Evolutionary conservation across 1,140 invertebrate genomes (phyloP), one percentile per base, ranked within the genome.

Genomic region (Ceratoteleas bidentatus): DNA sequence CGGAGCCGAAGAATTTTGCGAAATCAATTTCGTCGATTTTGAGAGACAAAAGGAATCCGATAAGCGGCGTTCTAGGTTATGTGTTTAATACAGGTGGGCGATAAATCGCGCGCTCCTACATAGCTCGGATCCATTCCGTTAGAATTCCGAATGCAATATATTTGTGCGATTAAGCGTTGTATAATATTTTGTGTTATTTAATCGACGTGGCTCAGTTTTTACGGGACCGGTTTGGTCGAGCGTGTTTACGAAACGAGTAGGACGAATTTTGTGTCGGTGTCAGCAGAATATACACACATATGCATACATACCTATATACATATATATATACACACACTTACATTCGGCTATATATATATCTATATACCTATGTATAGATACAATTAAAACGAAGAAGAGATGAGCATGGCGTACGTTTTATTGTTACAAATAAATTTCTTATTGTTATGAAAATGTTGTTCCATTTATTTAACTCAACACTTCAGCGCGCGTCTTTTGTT

Each of bases 151-250:
- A 81, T 76, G 70, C 79, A 69, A 75, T 81, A 76, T 76, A 77
- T 76, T 77, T 74, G 68, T 77, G 61, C 64, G 68, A 76, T 82
- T 74, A 69, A 77, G 57, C 61, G 56, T 82, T 82, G 74, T 77
- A 77, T 82, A 77, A 76, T 82, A 72, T 82, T 82, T 77, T 76
- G 58, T 76, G 72, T 81, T 81, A 81, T 81, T 81, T 65, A 81
- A 81, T 70, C 79, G 69, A 70, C 56, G 57, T 73, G 65, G 72
- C 53, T 75, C 72, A 81, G 65, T 81, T 81, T 81, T 81, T 81
- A 70, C 72, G 72, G 66, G 79, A 81, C 79, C 79, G 79, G 79
- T 81, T 81, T 81, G 14, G 38, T 58, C 50, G 53, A 76, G 54
- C 60, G 57, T 72, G 79, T 81, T 81, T 81, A 76, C 72, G 61